Percentiles rank a stretch among this genome's conserved stretches.
Evolutionary conservation across 1,140 invertebrate genomes (phyloP).

Genomic region (Euura lappo): DNA sequence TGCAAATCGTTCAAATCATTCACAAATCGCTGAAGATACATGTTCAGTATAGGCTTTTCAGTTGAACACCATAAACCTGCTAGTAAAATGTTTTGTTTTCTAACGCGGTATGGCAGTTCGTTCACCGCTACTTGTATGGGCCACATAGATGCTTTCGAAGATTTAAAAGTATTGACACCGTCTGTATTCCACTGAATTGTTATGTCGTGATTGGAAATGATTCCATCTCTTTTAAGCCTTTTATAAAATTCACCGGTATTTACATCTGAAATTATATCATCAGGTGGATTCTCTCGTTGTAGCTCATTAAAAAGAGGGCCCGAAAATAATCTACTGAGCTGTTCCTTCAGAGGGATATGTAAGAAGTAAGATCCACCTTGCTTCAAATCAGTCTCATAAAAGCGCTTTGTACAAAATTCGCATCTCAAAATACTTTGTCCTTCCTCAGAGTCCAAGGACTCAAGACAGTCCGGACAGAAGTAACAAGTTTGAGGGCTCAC

Average conservation of each 20-base stretch:
- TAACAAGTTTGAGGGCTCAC: too few relatives aligned
- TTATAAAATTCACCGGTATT: slow-evolving; percentile 4
- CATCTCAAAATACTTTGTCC: too few relatives aligned
- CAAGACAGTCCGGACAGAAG: too few relatives aligned
- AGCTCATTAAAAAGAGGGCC: too few relatives aligned
- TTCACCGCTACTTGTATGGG: slow-evolving; percentile 15
- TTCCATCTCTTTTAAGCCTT: neutral
- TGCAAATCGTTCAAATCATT: slow-evolving; percentile 16
- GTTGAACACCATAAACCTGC: slow-evolving; percentile 14
- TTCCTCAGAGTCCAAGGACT: too few relatives aligned
- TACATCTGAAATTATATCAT: neutral
- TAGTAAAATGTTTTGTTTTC: slow-evolving; percentile 19
- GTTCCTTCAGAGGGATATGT: too few relatives aligned
- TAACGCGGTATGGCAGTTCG: slow-evolving; percentile 1
- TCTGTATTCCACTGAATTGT: slow-evolving; percentile 32
- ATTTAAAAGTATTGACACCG: slow-evolving; percentile 28
- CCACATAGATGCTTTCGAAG: slow-evolving; percentile 21
- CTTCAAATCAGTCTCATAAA: too few relatives aligned
- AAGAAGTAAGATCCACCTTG: too few relatives aligned
- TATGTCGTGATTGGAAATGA: slow-evolving; percentile 17
- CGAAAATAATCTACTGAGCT: too few relatives aligned
- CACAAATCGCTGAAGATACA: slow-evolving; percentile 17
- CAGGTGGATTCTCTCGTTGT: too few relatives aligned
- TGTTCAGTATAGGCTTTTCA: slow-evolving; percentile 9
- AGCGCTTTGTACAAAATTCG: too few relatives aligned